A percentile compares a stretch with the other conserved stretches of the same genome.
phyloP scores from a whole-genome alignment of 2,797 vertebrate genomes.

The Melanotaenia maccullochi region DNA sequence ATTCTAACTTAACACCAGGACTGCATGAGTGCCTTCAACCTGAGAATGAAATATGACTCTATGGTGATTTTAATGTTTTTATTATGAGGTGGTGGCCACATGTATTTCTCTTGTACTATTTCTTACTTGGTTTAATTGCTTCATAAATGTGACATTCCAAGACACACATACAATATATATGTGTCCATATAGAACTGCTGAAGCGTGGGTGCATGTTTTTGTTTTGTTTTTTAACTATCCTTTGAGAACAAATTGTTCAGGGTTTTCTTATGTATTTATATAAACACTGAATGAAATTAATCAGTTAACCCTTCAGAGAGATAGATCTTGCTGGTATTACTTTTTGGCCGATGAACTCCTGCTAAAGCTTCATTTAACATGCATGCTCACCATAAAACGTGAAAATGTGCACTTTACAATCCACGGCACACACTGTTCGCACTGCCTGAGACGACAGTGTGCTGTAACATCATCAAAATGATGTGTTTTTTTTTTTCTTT shows the following conservation, averaged over 20 bases:
- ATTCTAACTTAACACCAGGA: slow-evolving; percentile 41
- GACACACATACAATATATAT: slow-evolving; percentile 5
- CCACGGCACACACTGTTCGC: slow-evolving; percentile 51
- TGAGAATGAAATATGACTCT: slow-evolving; percentile 53
- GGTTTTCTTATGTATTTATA: slow-evolving; percentile 59
- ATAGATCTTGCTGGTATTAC: slow-evolving; percentile 49
- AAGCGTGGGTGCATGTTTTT: slow-evolving; percentile 52
- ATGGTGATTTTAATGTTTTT: slow-evolving; percentile 53
- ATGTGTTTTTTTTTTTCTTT: slow-evolving; percentile 1
- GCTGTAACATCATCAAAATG: slow-evolving; percentile 52
- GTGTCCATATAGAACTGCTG: slow-evolving; percentile 36
- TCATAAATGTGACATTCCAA: slow-evolving; percentile 45
- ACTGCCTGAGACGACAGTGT: slow-evolving; percentile 64
- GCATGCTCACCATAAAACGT: slow-evolving; percentile 50
- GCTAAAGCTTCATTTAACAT: slow-evolving; percentile 30
- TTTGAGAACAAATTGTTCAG: slow-evolving; percentile 47
- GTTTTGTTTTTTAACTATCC: slow-evolving; percentile 52
- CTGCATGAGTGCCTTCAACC: slow-evolving; percentile 75
- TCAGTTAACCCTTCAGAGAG: slow-evolving; percentile 50
- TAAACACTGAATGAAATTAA: slow-evolving; percentile 27
- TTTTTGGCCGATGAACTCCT: slow-evolving; percentile 30
- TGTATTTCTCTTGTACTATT: slow-evolving; percentile 41
- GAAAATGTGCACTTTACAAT: slow-evolving; percentile 69
- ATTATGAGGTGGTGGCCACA: slow-evolving; percentile 39
- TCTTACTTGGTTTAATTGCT: slow-evolving; percentile 38